Evolutionary conservation across 2,113 vertebrate species (phyloP).

Genomic region (Gasterosteus aculeatus): DNA sequence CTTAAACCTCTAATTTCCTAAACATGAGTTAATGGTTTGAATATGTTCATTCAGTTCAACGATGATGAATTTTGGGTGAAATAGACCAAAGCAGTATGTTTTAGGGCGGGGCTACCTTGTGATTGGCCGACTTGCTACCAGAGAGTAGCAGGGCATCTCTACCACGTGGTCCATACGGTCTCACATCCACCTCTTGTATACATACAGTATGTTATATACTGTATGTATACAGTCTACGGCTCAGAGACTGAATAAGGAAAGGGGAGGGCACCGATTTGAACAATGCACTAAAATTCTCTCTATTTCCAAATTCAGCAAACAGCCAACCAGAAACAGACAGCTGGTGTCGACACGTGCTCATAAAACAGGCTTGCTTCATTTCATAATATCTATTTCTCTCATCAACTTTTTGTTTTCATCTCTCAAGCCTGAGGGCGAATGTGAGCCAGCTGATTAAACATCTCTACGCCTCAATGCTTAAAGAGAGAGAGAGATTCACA

Average conservation of each 20-base stretch:
- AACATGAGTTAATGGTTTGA: background rate
- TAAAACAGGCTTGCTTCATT: conserved; percentile 47
- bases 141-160: background rate
- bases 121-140: background rate
- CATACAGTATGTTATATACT: background rate
- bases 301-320: conserved; percentile 41
- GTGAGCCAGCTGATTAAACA: conserved; percentile 69
- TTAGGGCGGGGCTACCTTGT: background rate
- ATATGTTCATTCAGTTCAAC: background rate
- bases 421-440: conserved; percentile 31
- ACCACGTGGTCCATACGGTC: background rate
- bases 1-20: background rate
- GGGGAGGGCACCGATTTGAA: background rate
- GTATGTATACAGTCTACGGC: no score
- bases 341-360: conserved; percentile 24
- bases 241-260: background rate
- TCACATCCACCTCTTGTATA: background rate
- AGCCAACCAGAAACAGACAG: conserved; percentile 31
- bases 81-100: background rate
- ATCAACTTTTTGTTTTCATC: conserved; percentile 45
- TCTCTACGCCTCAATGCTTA: conserved; percentile 35
- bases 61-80: background rate
- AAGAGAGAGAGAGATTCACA: conserved; percentile 62
- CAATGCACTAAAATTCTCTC: background rate
- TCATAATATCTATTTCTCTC: conserved; percentile 68